Conservation (phyloP, 1,140 invertebrate genomes). For the Tachypleus tridentatus region DNA sequence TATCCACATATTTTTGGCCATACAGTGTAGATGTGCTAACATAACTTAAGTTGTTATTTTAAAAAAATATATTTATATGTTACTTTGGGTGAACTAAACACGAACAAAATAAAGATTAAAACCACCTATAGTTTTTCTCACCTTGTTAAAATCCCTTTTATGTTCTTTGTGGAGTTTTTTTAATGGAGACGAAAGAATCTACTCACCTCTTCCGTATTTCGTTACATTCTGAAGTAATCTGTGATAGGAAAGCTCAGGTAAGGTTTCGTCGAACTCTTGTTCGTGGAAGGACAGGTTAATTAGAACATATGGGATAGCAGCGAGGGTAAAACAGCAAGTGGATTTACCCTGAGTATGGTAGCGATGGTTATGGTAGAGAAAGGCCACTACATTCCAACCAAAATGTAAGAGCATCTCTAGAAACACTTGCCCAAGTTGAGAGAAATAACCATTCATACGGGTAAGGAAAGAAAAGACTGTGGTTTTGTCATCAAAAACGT, state of each 20-base stretch:
- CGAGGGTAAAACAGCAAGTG: slow-evolving; percentile 58
- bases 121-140: no score
- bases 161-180: no score
- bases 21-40: no score
- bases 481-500: slow-evolving; percentile 55
- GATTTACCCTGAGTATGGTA: slow-evolving; percentile 43
- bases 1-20: no score
- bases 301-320: slow-evolving; percentile 49
- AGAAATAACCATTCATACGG: slow-evolving; percentile 68
- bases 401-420: slow-evolving; percentile 50
- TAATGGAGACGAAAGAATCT: not conserved
- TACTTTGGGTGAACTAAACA: no score
- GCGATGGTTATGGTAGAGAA: slow-evolving; percentile 28
- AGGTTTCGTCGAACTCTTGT: slow-evolving; percentile 47
- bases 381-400: slow-evolving; percentile 49
- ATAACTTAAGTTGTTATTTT: no score
- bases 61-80: no score
- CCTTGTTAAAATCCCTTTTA: no score
- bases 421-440: slow-evolving; percentile 37
- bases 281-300: slow-evolving; percentile 37
- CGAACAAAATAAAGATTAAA: no score
- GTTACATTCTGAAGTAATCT: slow-evolving; percentile 49
- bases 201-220: slow-evolving; percentile 63
- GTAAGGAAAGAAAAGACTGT: slow-evolving; percentile 59
- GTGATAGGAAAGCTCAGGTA: slow-evolving; percentile 38